phyloP scores from a whole-genome alignment of 2,797 vertebrate genomes.

The Eulemur albifrons region DNA sequence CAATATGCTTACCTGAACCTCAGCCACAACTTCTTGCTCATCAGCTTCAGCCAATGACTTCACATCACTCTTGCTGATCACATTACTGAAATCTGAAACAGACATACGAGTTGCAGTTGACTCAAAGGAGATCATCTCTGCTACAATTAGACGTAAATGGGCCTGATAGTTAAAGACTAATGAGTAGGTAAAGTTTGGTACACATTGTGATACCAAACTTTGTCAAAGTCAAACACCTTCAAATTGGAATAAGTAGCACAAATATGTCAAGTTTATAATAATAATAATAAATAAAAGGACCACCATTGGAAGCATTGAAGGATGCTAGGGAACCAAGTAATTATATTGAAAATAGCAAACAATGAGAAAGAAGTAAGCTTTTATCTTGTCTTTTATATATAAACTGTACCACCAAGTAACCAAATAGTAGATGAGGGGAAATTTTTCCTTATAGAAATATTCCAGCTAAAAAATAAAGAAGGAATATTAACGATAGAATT shows the following conservation, averaged over 20 bases:
- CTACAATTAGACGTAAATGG: not conserved
- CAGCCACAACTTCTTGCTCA: constrained; percentile 97
- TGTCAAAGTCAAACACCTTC: not conserved
- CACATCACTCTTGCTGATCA: constrained; percentile 97
- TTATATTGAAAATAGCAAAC: not conserved
- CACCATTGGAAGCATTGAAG: not conserved
- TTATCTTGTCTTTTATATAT: not conserved
- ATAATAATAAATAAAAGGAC: not conserved
- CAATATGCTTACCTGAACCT: constrained; percentile 91
- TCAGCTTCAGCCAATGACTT: constrained; percentile 96
- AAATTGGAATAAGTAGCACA: not conserved
- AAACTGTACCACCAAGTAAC: not conserved
- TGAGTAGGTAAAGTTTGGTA: not conserved
- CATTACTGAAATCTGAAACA: constrained; percentile 95
- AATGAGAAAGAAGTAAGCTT: not conserved
- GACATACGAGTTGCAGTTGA: not conserved
- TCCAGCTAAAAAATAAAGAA: constrained; percentile 33
- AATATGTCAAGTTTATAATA: constrained; percentile 23
- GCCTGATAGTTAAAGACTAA: not conserved
- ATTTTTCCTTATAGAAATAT: constrained; percentile 18
- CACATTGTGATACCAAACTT: not conserved
- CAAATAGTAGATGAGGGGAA: not conserved
- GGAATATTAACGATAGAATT: not conserved
- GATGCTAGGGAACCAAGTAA: not conserved
- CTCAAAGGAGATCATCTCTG: constrained; percentile 25